Percentiles rank a stretch among this genome's conserved stretches.
Evolutionary conservation across 2,113 vertebrate genomes (phyloP).

Genomic region (Neotoma lepida): DNA sequence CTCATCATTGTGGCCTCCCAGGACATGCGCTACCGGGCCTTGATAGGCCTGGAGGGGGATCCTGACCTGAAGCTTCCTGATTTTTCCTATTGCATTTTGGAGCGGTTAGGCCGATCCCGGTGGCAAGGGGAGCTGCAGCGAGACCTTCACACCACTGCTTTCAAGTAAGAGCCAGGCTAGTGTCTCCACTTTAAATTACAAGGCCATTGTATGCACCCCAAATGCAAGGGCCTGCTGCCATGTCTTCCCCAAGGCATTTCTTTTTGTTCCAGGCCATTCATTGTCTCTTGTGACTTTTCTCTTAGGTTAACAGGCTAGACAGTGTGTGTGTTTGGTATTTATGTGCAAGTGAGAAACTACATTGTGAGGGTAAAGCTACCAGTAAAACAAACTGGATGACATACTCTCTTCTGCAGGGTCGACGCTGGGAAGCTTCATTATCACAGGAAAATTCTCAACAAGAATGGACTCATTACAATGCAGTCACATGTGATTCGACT

Average conservation of each 20-base stretch:
- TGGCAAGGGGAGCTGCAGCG: slow-evolving; percentile 98
- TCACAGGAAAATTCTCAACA: slow-evolving; percentile 91
- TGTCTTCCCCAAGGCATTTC: not conserved
- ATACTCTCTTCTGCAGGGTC: slow-evolving; percentile 82
- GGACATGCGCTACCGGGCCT: slow-evolving; percentile 87
- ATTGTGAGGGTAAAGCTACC: not conserved
- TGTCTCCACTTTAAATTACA: not conserved
- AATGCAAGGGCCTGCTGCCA: not conserved
- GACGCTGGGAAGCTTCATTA: slow-evolving; percentile 97
- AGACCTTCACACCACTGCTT: slow-evolving; percentile 90
- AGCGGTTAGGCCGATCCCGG: slow-evolving; percentile 93
- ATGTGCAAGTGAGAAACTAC: not conserved
- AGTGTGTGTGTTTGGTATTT: not conserved
- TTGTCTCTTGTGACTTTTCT: not conserved
- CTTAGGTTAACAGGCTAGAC: not conserved
- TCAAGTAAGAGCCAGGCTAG: slow-evolving; percentile 88
- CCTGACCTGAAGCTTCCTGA: slow-evolving; percentile 93
- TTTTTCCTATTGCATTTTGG: slow-evolving; percentile 95
- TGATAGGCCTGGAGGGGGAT: slow-evolving; percentile 92
- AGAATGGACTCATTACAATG: slow-evolving; percentile 91
- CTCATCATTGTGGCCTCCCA: slow-evolving; percentile 94
- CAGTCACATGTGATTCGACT: slow-evolving; percentile 91
- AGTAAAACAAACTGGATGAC: not conserved
- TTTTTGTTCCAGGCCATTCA: not conserved
- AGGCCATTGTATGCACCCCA: not conserved